Evolutionary conservation across 2,113 vertebrate species (phyloP).

Genomic region (Callionymus lyra): DNA sequence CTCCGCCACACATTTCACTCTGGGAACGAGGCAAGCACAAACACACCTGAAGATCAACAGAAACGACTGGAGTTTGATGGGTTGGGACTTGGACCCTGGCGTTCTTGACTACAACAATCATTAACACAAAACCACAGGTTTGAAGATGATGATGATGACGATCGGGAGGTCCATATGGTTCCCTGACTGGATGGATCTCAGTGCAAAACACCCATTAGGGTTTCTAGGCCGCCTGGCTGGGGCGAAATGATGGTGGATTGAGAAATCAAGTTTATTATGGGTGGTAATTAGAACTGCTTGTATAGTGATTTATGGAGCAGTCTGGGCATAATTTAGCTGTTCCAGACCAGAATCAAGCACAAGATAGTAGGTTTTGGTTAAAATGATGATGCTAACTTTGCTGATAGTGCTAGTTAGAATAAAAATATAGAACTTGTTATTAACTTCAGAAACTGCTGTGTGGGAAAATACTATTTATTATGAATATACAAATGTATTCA

Average conservation of each 20-base stretch:
- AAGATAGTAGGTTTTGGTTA: constrained; percentile 28
- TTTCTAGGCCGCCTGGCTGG: constrained; percentile 21
- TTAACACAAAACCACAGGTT: constrained; percentile 29
- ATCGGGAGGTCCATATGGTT: constrained; percentile 30
- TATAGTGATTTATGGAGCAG: constrained; percentile 21
- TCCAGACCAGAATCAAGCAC: constrained; percentile 22
- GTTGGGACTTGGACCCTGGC: constrained; percentile 19
- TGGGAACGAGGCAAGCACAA: constrained; percentile 44
- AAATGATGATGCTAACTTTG: constrained; percentile 20
- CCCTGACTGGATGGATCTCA: constrained; percentile 21
- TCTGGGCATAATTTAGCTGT: constrained; percentile 26
- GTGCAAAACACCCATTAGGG: constrained; percentile 53
- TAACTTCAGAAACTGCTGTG: not conserved
- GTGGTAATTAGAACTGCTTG: constrained; percentile 17
- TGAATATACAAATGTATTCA: no score
- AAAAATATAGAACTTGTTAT: no score
- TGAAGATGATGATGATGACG: constrained; percentile 7
- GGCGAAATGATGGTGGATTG: constrained; percentile 24
- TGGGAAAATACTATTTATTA: no score
- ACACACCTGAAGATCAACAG: constrained; percentile 21
- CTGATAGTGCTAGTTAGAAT: no score
- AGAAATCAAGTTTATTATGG: constrained; percentile 13
- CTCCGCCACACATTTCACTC: constrained; percentile 10
- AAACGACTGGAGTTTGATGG: constrained; percentile 8
- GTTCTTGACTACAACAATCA: constrained; percentile 40